Base-by-base conservation (phyloP, 1,140 invertebrate genomes). In the Diorhabda carinulata region DNA sequence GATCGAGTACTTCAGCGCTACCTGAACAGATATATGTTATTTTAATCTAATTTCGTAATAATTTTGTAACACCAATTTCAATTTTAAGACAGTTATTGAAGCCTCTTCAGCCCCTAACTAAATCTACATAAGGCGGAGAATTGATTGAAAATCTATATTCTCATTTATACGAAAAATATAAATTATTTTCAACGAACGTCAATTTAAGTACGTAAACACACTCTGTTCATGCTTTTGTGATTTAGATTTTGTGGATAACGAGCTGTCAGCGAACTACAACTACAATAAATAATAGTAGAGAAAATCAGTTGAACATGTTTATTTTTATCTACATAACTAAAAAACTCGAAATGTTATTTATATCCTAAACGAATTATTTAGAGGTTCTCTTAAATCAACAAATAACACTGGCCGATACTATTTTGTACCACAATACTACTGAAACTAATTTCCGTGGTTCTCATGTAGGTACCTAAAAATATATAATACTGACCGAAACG, bases 1-100 rank as follows among this genome's bases (percentile, higher is more conserved):
- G n/a, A 52, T 52, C 47, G 47, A 52, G 47, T 52, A 52, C 47
- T n/a, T 52, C 47, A 52, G 25, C n/a, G 47, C 47, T 52, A 52
- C 47, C 47, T 52, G 47, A 8, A 52, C 6, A 52, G n/a, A 52
- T 52, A 52, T 52, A 52, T n/a, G 6, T 52, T 52, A 6, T 52
- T 52, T 8, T 52, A n/a, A n/a, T 52, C 47, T 52, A 52, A 8
- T 8, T 8, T 8, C n/a, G 47, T 52, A 52, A 52, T 52, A 8
- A 52, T n/a, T 52, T 25, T 25, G 25, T 8, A 52, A 52, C 2
- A 52, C 47, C 6, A 6, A 8, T 6, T 2, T 52, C 47, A n/a
- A 52, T 52, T 52, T 8, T 52, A 52, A 52, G 3, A 4, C 47
- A 52, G 6, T 8, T 52, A 25, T 25, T 25, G 25, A 25, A 25